These are phyloP conservation scores for Microplitis manilae DNA, from an alignment of 2,888 invertebrate genomes.

Conservation along the genomic window DNA sequence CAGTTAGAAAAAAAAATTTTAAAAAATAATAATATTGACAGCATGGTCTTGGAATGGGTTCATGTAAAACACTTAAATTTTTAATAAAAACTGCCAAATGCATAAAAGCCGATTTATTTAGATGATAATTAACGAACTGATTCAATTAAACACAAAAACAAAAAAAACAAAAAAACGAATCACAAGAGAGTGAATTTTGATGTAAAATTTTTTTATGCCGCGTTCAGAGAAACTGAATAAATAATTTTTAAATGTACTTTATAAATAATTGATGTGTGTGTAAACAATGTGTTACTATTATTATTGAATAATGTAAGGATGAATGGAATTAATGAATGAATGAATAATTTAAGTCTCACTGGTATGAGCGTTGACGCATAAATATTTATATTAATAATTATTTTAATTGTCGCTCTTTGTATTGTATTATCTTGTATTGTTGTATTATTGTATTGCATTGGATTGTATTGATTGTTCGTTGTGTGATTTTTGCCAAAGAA, in stretches of 20 bases:
- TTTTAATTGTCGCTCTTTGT: not conserved
- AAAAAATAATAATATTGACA: slow-evolving; percentile 40
- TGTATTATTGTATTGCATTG: not conserved
- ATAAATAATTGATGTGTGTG: slow-evolving; percentile 24
- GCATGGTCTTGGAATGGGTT: not conserved
- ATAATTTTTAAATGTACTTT: slow-evolving; percentile 30
- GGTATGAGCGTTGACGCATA: slow-evolving; percentile 25
- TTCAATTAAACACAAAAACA: slow-evolving; percentile 12
- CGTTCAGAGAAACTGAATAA: slow-evolving; percentile 10
- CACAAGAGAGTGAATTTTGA: slow-evolving; percentile 12
- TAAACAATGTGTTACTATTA: not conserved
- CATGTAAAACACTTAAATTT: slow-evolving; percentile 18
- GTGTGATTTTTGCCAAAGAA: slow-evolving; percentile 11
- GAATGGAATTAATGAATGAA: not conserved
- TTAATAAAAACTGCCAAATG: slow-evolving; percentile 12
- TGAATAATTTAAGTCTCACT: slow-evolving; percentile 14
- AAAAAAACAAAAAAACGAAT: not conserved
- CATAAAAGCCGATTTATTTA: not conserved
- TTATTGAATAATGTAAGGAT: not conserved
- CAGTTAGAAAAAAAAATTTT: slow-evolving; percentile 44
- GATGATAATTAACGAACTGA: not conserved
- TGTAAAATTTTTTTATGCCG: slow-evolving; percentile 31
- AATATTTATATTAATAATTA: slow-evolving; percentile 20
- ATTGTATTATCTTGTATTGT: not conserved
- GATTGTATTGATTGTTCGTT: not conserved